Evolutionary conservation across 2,113 vertebrate species (phyloP).

Genomic region (Ceyx margarethae): DNA sequence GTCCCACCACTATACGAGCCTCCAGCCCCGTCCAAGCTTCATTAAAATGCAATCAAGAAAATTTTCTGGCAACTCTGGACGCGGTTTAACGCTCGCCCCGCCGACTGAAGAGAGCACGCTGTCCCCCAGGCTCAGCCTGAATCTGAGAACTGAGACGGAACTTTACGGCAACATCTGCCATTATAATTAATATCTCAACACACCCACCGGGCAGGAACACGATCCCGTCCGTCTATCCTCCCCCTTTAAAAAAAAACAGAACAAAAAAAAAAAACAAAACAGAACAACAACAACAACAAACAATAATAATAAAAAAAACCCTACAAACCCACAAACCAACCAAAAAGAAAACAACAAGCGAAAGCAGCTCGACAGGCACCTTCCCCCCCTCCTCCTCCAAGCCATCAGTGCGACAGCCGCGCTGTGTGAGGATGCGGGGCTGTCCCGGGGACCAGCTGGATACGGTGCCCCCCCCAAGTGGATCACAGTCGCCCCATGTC

Average conservation of each 20-base stretch:
- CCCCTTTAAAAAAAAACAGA: too few relatives aligned
- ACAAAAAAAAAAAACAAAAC: too few relatives aligned
- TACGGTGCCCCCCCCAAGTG: background rate
- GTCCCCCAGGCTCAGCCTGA: slow-evolving; percentile 41
- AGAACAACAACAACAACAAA: too few relatives aligned
- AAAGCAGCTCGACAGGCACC: background rate
- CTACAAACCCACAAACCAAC: too few relatives aligned
- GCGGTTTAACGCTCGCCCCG: background rate
- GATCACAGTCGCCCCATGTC: background rate
- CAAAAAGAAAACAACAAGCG: background rate
- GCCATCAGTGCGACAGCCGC: background rate
- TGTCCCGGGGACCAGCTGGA: background rate
- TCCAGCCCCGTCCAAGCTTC: background rate
- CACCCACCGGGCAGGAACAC: slow-evolving; percentile 2
- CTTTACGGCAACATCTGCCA: slow-evolving; percentile 60
- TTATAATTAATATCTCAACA: slow-evolving; percentile 38
- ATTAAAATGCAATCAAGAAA: slow-evolving; percentile 14
- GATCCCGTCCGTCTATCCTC: background rate
- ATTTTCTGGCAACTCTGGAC: background rate
- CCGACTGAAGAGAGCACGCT: background rate
- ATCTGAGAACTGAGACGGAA: slow-evolving; percentile 34
- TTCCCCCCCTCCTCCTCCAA: background rate
- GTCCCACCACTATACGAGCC: too few relatives aligned
- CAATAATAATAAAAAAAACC: too few relatives aligned
- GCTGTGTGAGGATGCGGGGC: background rate